phyloP scores from a whole-genome alignment of 2,888 invertebrate species.

The Cristatella mucedo region DNA sequence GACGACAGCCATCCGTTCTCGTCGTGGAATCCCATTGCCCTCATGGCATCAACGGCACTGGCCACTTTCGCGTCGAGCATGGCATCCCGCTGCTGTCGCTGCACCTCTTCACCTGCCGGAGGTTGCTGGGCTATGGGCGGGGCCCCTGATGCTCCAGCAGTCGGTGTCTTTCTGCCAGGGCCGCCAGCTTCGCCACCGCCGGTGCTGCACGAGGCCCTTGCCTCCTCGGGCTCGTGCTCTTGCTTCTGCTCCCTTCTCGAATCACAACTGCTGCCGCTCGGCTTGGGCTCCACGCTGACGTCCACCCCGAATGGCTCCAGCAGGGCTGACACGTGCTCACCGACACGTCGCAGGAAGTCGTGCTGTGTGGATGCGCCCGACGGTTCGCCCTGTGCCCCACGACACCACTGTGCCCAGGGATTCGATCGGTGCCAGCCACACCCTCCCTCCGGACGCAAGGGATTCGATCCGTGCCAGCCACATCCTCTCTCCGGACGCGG shows the following conservation, averaged over 20 bases:
- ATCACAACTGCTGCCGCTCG: too few relatives aligned
- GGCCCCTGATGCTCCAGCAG: neutral
- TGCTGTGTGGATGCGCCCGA: too few relatives aligned
- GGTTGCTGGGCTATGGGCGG: neutral
- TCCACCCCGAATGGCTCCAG: conserved; percentile 41
- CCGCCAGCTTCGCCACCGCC: neutral
- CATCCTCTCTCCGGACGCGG: too few relatives aligned
- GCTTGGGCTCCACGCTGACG: conserved; percentile 4
- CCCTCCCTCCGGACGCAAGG: conserved; percentile 7
- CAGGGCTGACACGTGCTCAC: conserved; percentile 41
- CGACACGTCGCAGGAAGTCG: conserved; percentile 38
- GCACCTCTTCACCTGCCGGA: neutral
- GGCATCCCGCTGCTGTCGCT: conserved; percentile 8
- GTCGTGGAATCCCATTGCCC: conserved; percentile 62
- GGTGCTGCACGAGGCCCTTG: neutral
- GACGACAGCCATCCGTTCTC: too few relatives aligned
- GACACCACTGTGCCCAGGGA: neutral
- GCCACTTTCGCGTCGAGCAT: conserved; percentile 46
- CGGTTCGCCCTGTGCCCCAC: too few relatives aligned
- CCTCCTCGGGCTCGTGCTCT: neutral
- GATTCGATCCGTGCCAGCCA: neutral
- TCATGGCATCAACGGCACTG: conserved; percentile 52
- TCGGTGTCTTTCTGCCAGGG: conserved; percentile 4
- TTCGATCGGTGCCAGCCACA: neutral
- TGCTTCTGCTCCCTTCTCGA: too few relatives aligned